Percentiles rank a stretch among this genome's conserved stretches.
These are phyloP conservation scores for Lycophotia porphyrea DNA, from an alignment of 2,888 invertebrate species.

Conservation along the genomic window DNA sequence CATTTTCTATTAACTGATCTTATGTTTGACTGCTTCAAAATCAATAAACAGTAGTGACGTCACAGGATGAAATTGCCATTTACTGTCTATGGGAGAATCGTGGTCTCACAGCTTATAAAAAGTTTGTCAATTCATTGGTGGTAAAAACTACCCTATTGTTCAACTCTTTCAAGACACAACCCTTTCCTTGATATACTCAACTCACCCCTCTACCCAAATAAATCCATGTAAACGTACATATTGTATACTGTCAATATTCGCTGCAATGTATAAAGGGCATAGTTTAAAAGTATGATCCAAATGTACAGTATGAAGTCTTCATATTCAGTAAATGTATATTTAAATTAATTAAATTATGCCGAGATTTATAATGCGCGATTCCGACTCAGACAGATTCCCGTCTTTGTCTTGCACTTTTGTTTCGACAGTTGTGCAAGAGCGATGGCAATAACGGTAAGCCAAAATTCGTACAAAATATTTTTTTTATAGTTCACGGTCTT, in stretches of 20 bases:
- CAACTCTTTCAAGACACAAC: neutral
- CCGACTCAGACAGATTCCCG: neutral
- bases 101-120: neutral
- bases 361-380: neutral
- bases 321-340: constrained; percentile 15
- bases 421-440: neutral
- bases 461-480: neutral
- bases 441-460: neutral
- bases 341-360: neutral
- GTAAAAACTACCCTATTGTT: neutral
- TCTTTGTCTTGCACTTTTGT: neutral
- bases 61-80: no score
- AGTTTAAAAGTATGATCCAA: constrained; percentile 25
- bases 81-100: neutral
- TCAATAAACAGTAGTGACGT: no score
- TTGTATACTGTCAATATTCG: constrained; percentile 52
- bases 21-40: no score
- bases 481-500: neutral
- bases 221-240: constrained; percentile 32
- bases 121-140: neutral
- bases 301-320: constrained; percentile 45
- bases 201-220: neutral
- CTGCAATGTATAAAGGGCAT: constrained; percentile 47
- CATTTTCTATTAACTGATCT: no score
- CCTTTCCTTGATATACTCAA: neutral